Percentiles rank a stretch among this genome's conserved stretches.
These are phyloP conservation scores for Knipowitschia caucasica DNA, from an alignment of 2,797 vertebrate species.

Conservation along the genomic window DNA sequence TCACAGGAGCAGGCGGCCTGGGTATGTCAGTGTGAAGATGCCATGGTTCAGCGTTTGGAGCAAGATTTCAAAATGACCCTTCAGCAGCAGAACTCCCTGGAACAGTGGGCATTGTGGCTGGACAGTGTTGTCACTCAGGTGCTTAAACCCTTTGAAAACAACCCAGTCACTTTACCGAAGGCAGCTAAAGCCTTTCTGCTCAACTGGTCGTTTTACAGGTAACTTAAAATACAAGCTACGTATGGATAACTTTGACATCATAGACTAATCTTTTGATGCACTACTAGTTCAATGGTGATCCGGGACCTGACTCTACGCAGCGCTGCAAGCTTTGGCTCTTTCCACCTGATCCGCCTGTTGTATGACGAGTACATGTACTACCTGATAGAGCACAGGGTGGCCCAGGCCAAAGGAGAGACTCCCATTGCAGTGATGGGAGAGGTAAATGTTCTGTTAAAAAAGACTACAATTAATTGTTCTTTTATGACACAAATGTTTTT, in stretches of 20 bases:
- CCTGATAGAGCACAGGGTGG: slow-evolving; percentile 90
- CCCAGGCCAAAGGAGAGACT: slow-evolving; percentile 87
- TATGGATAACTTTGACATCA: background rate
- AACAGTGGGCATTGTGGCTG: slow-evolving; percentile 92
- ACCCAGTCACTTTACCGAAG: slow-evolving; percentile 78
- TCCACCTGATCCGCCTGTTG: slow-evolving; percentile 89
- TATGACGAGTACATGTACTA: slow-evolving; percentile 97
- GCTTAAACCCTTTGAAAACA: slow-evolving; percentile 86
- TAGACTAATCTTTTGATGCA: background rate
- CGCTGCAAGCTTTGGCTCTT: slow-evolving; percentile 90
- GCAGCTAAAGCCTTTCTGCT: slow-evolving; percentile 91
- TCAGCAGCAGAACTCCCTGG: slow-evolving; percentile 92
- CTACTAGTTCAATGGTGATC: slow-evolving; percentile 88
- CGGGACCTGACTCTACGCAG: slow-evolving; percentile 90
- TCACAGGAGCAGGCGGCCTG: slow-evolving; percentile 89
- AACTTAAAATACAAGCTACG: background rate
- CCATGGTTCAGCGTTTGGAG: slow-evolving; percentile 84
- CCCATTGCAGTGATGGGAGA: slow-evolving; percentile 94
- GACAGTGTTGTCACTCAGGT: slow-evolving; percentile 85
- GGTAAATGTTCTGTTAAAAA: slow-evolving; percentile 53
- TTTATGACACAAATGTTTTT: background rate
- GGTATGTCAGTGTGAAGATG: slow-evolving; percentile 89
- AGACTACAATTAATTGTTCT: background rate
- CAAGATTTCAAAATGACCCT: slow-evolving; percentile 91
- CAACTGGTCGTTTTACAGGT: slow-evolving; percentile 97